Evolutionary conservation across 2,888 invertebrate species (phyloP).

Genomic region (Oligia fasciuncula): DNA sequence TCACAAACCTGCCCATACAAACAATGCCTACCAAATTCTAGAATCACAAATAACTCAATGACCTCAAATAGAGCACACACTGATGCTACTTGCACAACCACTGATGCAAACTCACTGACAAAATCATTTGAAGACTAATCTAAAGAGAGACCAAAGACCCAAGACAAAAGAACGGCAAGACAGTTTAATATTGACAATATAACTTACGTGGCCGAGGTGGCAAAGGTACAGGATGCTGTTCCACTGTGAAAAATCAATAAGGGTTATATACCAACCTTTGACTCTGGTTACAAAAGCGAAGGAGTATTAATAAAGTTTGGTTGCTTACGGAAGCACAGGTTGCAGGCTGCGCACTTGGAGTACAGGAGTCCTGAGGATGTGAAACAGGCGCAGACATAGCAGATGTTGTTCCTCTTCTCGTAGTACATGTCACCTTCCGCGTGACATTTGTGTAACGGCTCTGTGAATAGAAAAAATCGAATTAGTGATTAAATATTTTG

Average conservation of each 20-base stretch:
- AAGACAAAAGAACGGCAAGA: constrained; percentile 8
- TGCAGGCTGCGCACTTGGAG: constrained; percentile 78
- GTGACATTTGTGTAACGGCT: constrained; percentile 62
- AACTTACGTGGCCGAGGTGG: constrained; percentile 51
- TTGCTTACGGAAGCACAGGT: constrained; percentile 67
- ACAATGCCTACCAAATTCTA: neutral
- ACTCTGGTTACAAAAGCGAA: neutral
- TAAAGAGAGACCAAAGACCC: neutral
- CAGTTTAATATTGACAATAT: neutral
- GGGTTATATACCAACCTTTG: constrained; percentile 20
- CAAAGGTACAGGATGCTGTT: constrained; percentile 39
- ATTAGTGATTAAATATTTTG: neutral
- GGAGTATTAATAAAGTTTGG: neutral
- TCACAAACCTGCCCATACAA: neutral
- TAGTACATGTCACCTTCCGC: constrained; percentile 79
- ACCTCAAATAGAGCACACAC: neutral
- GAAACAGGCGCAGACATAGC: constrained; percentile 82
- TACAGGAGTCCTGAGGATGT: constrained; percentile 60
- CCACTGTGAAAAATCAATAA: constrained; percentile 44
- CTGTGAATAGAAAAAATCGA: neutral
- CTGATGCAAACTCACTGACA: neutral
- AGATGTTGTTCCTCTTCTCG: constrained; percentile 63
- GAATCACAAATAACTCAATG: neutral
- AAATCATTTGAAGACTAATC: neutral
- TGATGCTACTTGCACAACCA: neutral